Evolutionary conservation across 23 tunicate genomes (phyloP).

Genomic region (Halocynthia roretzi): DNA sequence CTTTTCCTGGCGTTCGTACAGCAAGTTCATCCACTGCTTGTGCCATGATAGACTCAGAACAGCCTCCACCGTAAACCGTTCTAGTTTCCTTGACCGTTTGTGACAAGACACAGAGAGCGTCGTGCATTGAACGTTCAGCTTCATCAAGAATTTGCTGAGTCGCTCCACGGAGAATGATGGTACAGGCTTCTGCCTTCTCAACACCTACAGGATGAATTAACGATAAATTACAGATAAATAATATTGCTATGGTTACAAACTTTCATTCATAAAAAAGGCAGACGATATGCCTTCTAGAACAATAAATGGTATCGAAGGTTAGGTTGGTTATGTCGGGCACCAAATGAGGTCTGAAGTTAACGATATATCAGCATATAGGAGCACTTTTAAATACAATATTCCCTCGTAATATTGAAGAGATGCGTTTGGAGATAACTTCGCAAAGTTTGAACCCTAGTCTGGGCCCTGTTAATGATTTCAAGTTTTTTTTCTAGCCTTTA

Average conservation of each 20-base stretch:
- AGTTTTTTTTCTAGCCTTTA: neutral
- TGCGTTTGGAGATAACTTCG: no score
- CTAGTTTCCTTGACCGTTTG: slow-evolving; percentile 91
- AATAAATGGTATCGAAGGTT: neutral
- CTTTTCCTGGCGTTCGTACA: slow-evolving; percentile 85
- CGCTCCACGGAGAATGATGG: slow-evolving; percentile 98
- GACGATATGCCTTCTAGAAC: neutral
- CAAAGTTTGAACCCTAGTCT: no score
- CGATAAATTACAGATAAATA: neutral
- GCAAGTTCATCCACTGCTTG: slow-evolving; percentile 72
- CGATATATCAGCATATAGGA: neutral
- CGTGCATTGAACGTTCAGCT: slow-evolving; percentile 96
- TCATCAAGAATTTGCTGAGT: slow-evolving; percentile 98
- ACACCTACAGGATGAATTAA: slow-evolving; percentile 43
- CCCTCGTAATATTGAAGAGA: no score
- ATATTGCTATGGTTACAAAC: neutral
- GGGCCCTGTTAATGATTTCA: no score
- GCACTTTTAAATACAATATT: no score
- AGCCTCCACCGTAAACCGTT: slow-evolving; percentile 53
- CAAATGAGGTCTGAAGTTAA: neutral
- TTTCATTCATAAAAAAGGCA: neutral
- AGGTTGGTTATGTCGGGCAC: neutral
- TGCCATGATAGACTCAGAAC: slow-evolving; percentile 96
- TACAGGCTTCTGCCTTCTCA: slow-evolving; percentile 94
- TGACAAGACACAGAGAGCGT: slow-evolving; percentile 96